Base-by-base conservation (phyloP, 2,113 vertebrate genomes). In the Entosphenus tridentatus region DNA sequence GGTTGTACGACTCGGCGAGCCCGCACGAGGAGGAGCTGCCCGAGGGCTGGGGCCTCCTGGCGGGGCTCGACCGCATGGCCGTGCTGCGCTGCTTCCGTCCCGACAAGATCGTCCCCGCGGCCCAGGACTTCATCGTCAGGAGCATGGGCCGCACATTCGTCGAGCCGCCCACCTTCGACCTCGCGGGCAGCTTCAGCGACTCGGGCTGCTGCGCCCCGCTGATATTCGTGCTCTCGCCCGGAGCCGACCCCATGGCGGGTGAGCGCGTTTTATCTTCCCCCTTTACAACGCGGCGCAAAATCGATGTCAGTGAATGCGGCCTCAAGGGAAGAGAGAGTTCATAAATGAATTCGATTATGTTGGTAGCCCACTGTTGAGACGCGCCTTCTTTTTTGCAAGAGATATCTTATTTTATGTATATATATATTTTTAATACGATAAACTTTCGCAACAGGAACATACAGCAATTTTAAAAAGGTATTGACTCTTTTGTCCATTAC, bases 211-310 rank as follows among this genome's bases (percentile, higher is more conserved):
- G 87, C 73, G 79, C 80, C 2, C 89, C 89, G 14, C 76, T 96
- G 73, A 86, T 96, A 74, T 96, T 96, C 16, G 73, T 95, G 57
- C 76, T 96, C 56, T 95, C 90, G 10, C 83, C 87, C 2, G 86
- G 90, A 18, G 83, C 85, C 68, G 90, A 96, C 74, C 90, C 89
- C 57, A 95, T 88, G 76, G 85, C 90, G 81, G 88, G 89, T 95
- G 75, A 84, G 62, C n/a, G 11, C 68, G 4, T 65, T 1, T 69
- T 57, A 74, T 73, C 70, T 12, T 69, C 70, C 56, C 16, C 68
- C 56, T 65, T 65, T 65, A 65, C 8, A 65, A 65, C n/a, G 10
- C 21, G 9, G 11, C 8, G 10, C 62, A 65, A 39, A 39, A 39
- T 39, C 39, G 39, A 39, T 39, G 39, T 39, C 4, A 5, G 39